These are phyloP conservation scores for Drosophila navojoa DNA, from an alignment of 1,140 invertebrate species.

Conservation along the genomic window DNA sequence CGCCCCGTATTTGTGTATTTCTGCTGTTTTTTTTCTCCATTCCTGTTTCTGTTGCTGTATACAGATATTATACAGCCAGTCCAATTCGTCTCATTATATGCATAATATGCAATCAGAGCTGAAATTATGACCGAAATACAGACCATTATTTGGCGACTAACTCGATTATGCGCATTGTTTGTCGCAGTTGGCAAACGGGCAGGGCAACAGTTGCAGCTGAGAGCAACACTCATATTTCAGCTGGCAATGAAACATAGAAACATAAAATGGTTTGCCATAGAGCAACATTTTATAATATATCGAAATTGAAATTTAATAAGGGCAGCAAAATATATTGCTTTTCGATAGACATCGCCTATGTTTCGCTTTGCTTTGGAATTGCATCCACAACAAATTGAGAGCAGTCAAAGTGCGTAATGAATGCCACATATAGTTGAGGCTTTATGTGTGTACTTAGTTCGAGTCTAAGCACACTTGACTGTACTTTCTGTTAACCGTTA, in stretches of 20 bases:
- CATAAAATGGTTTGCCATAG: too few relatives aligned
- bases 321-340: too few relatives aligned
- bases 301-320: too few relatives aligned
- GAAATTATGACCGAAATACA: constrained; percentile 24
- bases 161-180: constrained; percentile 17
- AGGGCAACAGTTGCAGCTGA: not conserved
- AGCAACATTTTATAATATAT: too few relatives aligned
- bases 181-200: not conserved
- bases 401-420: too few relatives aligned
- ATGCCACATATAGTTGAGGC: too few relatives aligned
- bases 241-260: not conserved
- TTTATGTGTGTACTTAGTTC: too few relatives aligned
- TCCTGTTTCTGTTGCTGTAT: constrained; percentile 25
- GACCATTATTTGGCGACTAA: constrained; percentile 20
- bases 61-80: constrained; percentile 51
- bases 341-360: too few relatives aligned
- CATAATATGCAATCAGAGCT: constrained; percentile 43
- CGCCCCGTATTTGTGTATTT: constrained; percentile 59
- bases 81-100: constrained; percentile 25
- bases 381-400: too few relatives aligned
- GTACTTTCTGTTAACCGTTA: too few relatives aligned
- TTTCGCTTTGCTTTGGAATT: too few relatives aligned
- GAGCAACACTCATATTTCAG: not conserved
- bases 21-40: not conserved
- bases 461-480: too few relatives aligned